Evolutionary conservation across 2,113 vertebrate genomes (phyloP), one percentile per base, ranked within the genome.

Genomic region (Brachyhypopomus gauderio): DNA sequence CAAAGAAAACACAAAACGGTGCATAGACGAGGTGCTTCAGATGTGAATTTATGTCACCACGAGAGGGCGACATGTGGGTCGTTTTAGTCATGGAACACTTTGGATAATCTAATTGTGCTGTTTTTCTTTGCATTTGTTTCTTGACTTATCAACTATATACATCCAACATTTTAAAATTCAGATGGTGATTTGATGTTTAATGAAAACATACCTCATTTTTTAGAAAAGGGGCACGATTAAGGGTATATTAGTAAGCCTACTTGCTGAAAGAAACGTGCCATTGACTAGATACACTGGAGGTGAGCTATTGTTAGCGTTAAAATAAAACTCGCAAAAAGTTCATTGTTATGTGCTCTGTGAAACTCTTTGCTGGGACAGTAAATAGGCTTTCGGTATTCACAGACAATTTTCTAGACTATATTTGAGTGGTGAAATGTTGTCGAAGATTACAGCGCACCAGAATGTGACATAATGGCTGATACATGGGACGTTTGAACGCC

Each of bases 51-150:
- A 30, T 27, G 12, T 7, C 9, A 23, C 59, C 80, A 83, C 72
- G 62, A 85, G 84, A 48, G 16, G 84, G 73, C 16, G 69, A 52
- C 41, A 74, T 23, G 55, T 36, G 17, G 12, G 19, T 41, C 20
- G 7, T 22, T 17, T n/a, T 4, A 41, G 30, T 20, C 63, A 19
- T 66, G 30, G 45, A 20, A 38, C 34, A 66, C 25, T 14, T n/a
- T 25, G 20, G 34, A 27, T 48, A 19, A 5, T 48, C 3, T 45
- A 67, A 59, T 22, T 27, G 22, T 36, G 30, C 64, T 41, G 36
- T 9, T n/a, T n/a, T 59, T 34, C 8, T 11, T 52, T 14, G 45
- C 3, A 52, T 14, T 27, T 34, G 2, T 5, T 72, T 4, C 27
- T 36, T 38, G 34, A 20, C 23, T 38, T 14, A n/a, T 36, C 9